Evolutionary conservation across 2,113 vertebrate genomes (phyloP).

Genomic region (Hyperoodon ampullatus): DNA sequence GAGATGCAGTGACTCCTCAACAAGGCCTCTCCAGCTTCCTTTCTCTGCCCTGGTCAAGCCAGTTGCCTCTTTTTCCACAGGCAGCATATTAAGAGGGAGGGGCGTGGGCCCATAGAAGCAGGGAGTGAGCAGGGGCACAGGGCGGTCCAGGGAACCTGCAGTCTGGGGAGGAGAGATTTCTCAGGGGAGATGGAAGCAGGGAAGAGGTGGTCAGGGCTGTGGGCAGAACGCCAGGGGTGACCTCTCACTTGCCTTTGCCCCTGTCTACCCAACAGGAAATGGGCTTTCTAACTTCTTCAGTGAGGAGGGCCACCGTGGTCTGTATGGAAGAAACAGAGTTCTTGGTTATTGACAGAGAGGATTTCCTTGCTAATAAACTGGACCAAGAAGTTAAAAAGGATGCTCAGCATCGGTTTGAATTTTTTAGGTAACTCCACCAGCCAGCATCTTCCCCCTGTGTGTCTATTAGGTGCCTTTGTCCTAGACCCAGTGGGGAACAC

Average conservation of each 20-base stretch:
- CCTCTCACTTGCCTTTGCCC: not conserved
- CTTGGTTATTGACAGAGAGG: conserved; percentile 82
- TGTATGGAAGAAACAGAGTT: conserved; percentile 85
- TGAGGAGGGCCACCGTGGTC: conserved; percentile 75
- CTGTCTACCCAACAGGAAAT: conserved; percentile 75
- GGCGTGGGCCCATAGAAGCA: not conserved
- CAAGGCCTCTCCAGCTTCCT: not conserved
- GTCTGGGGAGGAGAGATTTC: not conserved
- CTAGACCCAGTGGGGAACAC: not conserved
- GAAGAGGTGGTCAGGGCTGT: not conserved
- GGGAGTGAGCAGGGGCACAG: not conserved
- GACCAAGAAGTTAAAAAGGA: conserved; percentile 81
- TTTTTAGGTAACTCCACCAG: conserved; percentile 77
- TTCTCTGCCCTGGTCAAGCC: not conserved
- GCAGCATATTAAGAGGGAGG: not conserved
- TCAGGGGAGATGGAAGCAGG: not conserved
- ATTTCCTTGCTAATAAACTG: conserved; percentile 80
- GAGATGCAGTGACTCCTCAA: not conserved
- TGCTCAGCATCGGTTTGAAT: conserved; percentile 67
- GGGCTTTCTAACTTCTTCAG: conserved; percentile 72
- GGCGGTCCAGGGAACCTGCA: not conserved
- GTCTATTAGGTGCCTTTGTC: not conserved
- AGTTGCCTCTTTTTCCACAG: not conserved
- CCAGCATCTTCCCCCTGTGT: not conserved
- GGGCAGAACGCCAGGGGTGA: not conserved